Evolutionary conservation across 1,140 invertebrate species (phyloP).

Genomic region (Tetragnatha versicolor): DNA sequence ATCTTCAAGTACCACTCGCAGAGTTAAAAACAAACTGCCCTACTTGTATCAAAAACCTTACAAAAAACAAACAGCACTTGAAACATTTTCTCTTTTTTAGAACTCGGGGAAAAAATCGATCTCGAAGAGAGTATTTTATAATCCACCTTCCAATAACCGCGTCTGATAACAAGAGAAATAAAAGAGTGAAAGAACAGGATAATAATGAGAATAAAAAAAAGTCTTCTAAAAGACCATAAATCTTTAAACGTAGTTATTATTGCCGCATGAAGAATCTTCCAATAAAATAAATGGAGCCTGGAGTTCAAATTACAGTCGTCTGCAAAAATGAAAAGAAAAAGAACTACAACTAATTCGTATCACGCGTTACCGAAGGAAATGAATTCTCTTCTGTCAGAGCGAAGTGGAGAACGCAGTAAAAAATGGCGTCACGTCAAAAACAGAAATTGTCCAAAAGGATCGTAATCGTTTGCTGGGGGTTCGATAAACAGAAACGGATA

Average conservation of each 20-base stretch:
- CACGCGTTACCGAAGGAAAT: constrained; percentile 46
- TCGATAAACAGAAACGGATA: constrained; percentile 22
- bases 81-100: too few species aligned
- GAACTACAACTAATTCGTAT: constrained; percentile 52
- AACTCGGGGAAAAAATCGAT: too few species aligned
- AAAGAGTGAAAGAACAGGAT: background rate
- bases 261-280: constrained; percentile 45
- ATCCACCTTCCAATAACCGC: constrained; percentile 33
- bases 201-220: background rate
- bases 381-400: constrained; percentile 45
- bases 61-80: too few species aligned
- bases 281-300: constrained; percentile 54
- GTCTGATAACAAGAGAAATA: constrained; percentile 29
- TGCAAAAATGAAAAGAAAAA: constrained; percentile 43
- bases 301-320: constrained; percentile 48
- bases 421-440: constrained; percentile 49
- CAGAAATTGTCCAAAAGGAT: constrained; percentile 41
- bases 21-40: too few species aligned
- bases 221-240: constrained; percentile 37
- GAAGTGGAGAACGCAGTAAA: constrained; percentile 20
- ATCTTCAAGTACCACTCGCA: too few species aligned
- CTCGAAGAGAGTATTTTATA: too few species aligned
- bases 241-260: constrained; percentile 55
- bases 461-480: constrained; percentile 20
- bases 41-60: too few species aligned